phyloP scores from a whole-genome alignment of 1,140 invertebrate species.

The Drosophila burlai region DNA sequence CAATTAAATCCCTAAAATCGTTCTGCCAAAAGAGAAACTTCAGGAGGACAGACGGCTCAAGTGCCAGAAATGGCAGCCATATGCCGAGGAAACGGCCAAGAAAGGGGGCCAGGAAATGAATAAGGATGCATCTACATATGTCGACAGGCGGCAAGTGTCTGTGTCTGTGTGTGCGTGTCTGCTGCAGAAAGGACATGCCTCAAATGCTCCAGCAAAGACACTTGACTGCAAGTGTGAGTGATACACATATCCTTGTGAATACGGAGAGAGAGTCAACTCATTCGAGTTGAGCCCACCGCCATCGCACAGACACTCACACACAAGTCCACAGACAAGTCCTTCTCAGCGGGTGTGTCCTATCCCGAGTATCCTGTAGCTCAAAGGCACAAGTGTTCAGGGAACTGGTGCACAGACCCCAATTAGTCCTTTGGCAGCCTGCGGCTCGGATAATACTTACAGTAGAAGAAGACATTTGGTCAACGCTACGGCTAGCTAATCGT shows the following conservation, averaged over 20 bases:
- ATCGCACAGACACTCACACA: constrained; percentile 3
- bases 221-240: constrained; percentile 43
- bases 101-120: constrained; percentile 40
- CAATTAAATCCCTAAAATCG: constrained; percentile 53
- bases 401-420: constrained; percentile 36
- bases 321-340: constrained; percentile 17
- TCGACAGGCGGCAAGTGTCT: constrained; percentile 16
- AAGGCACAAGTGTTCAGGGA: constrained; percentile 30
- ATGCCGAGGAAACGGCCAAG: constrained; percentile 37
- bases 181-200: constrained; percentile 41
- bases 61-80: constrained; percentile 58
- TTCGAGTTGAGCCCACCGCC: constrained; percentile 32
- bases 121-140: constrained; percentile 47
- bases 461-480: constrained; percentile 44
- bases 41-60: constrained; percentile 33
- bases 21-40: constrained; percentile 20
- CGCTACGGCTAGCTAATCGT: constrained; percentile 18
- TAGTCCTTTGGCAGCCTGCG: constrained; percentile 40
- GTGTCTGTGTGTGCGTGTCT: constrained; percentile 12
- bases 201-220: constrained; percentile 17
- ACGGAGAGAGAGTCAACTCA: constrained; percentile 40
- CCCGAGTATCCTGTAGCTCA: constrained; percentile 19
- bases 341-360: constrained; percentile 24
- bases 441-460: constrained; percentile 71
- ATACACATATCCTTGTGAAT: constrained; percentile 42